These are phyloP conservation scores for Zosterops lateralis DNA, from an alignment of 2,113 vertebrate species.

Conservation along the genomic window DNA sequence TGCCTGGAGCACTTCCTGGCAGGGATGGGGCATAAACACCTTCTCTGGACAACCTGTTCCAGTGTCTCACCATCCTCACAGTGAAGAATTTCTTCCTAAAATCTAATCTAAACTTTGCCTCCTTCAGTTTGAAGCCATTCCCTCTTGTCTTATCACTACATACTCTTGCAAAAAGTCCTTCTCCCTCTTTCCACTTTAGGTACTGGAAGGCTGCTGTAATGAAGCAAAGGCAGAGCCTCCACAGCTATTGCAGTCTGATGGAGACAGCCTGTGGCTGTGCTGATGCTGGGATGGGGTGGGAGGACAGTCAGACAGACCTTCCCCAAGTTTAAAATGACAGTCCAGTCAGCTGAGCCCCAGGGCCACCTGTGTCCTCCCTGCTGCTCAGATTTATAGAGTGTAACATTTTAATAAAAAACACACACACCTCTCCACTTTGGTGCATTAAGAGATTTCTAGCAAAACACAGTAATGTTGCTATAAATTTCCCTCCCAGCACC, in stretches of 20 bases:
- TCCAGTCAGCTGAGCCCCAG: constrained; percentile 67
- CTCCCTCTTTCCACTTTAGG: background rate
- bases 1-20: background rate
- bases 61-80: background rate
- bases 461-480: constrained; percentile 80
- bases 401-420: constrained; percentile 85
- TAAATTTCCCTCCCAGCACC: constrained; percentile 80
- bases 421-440: constrained; percentile 78
- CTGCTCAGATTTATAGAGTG: constrained; percentile 81
- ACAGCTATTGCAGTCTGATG: background rate
- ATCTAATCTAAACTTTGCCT: background rate
- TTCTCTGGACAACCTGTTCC: background rate
- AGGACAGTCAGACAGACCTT: constrained; percentile 17
- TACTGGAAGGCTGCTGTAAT: background rate
- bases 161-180: background rate
- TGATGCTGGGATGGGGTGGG: background rate
- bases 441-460: constrained; percentile 85
- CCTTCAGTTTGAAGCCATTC: background rate
- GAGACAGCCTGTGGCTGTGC: background rate
- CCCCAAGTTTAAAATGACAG: constrained; percentile 67
- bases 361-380: constrained; percentile 83
- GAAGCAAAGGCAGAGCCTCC: background rate
- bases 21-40: background rate
- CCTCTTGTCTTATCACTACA: background rate
- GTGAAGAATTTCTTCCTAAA: background rate